These are phyloP conservation scores for Moxostoma hubbsi DNA, from an alignment of 2,797 vertebrate species.

Conservation along the genomic window DNA sequence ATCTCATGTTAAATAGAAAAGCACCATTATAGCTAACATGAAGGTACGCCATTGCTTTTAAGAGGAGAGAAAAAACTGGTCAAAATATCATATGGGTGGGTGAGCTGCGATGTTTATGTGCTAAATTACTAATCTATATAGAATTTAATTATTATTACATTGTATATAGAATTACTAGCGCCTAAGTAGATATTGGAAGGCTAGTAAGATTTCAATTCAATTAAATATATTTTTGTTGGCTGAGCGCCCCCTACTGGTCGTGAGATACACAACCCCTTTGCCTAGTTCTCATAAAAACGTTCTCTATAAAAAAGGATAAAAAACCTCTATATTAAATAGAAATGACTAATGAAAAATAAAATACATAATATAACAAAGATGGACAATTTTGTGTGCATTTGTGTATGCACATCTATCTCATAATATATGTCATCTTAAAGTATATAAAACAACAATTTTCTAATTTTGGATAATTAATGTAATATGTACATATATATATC, in stretches of 20 bases:
- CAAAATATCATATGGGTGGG: not conserved
- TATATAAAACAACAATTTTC: no score
- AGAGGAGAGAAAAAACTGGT: not conserved
- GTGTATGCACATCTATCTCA: no score
- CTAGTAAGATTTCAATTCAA: not conserved
- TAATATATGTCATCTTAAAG: no score
- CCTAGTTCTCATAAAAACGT: not conserved
- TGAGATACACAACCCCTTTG: no score
- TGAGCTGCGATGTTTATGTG: not conserved
- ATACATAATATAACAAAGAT: no score
- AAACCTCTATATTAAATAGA: no score
- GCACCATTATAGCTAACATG: not conserved
- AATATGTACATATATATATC: no score
- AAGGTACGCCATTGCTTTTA: not conserved
- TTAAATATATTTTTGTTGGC: not conserved
- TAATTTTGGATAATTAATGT: no score
- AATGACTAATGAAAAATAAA: no score
- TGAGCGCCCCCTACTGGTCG: slow-evolving; percentile 67
- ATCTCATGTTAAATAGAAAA: not conserved
- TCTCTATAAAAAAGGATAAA: no score
- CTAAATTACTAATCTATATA: not conserved
- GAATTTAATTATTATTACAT: not conserved
- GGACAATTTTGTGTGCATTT: no score
- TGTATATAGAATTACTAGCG: not conserved
- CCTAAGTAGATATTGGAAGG: not conserved